Evolutionary conservation across 2,113 vertebrate species (phyloP).

Genomic region (Chaetodon trifascialis): DNA sequence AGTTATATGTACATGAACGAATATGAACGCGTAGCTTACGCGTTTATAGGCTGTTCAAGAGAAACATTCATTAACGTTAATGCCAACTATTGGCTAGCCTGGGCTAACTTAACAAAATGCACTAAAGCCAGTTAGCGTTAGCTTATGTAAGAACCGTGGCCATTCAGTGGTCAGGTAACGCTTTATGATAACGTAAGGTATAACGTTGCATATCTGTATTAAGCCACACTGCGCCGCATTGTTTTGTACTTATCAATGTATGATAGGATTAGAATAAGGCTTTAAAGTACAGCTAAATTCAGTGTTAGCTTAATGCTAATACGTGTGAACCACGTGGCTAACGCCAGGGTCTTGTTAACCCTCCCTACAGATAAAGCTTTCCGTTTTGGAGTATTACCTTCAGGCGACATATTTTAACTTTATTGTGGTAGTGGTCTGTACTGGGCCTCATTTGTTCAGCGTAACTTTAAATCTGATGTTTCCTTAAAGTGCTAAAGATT

Average conservation of each 20-base stretch:
- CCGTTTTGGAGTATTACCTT: rapidly evolving
- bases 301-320: not conserved
- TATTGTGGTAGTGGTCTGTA: too few relatives aligned
- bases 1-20: rapidly evolving
- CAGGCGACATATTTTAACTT: rapidly evolving
- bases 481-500: too few relatives aligned
- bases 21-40: rapidly evolving
- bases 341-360: rapidly evolving
- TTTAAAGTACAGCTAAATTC: not conserved
- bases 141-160: not conserved
- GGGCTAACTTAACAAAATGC: not conserved
- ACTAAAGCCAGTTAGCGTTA: not conserved
- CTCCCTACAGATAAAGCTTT: too few relatives aligned
- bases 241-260: not conserved
- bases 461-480: too few relatives aligned
- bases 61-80: rapidly evolving
- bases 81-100: rapidly evolving
- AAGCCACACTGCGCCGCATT: rapidly evolving
- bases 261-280: rapidly evolving
- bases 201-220: not conserved
- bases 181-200: too few relatives aligned
- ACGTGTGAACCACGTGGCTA: conserved; percentile 42
- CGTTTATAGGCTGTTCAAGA: rapidly evolving
- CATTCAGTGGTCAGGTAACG: not conserved
- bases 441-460: not conserved